A percentile compares a stretch with the other conserved stretches of the same genome.
Conservation (phyloP, 2,888 invertebrate genomes). For the Caenorhabditis sulstoni region DNA sequence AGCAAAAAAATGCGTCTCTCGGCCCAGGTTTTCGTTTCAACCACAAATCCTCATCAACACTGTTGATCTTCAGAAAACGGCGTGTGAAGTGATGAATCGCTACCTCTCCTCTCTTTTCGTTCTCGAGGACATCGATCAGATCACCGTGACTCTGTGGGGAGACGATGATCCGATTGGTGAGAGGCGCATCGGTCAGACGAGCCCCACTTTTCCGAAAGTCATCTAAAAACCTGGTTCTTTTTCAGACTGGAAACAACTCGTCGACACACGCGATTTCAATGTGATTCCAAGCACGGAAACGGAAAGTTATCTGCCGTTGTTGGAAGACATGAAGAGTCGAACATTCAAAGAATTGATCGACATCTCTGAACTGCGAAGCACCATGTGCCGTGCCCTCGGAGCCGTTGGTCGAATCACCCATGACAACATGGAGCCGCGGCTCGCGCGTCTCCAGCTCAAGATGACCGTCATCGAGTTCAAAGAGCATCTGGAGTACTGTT, state of each 20-base stretch:
- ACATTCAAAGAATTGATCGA: conserved; percentile 66
- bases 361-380: conserved; percentile 53
- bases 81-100: conserved; percentile 66
- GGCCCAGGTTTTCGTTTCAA: conserved; percentile 36
- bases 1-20: conserved; percentile 55
- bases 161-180: conserved; percentile 68
- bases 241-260: conserved; percentile 61
- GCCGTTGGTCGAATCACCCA: conserved; percentile 48
- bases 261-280: conserved; percentile 67
- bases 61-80: conserved; percentile 50
- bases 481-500: conserved; percentile 62
- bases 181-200: conserved; percentile 32
- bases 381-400: conserved; percentile 57
- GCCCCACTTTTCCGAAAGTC: not conserved
- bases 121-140: conserved; percentile 66
- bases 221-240: not conserved
- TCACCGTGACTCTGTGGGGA: conserved; percentile 64
- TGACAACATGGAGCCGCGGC: conserved; percentile 38
- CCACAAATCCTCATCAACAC: too few species aligned
- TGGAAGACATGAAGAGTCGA: conserved; percentile 55
- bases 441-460: conserved; percentile 41
- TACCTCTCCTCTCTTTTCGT: conserved; percentile 67
- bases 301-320: conserved; percentile 24
- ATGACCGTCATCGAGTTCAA: conserved; percentile 36
- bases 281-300: conserved; percentile 57